Evolutionary conservation across 1,140 invertebrate species (phyloP).

Genomic region (Aphis gossypii): DNA sequence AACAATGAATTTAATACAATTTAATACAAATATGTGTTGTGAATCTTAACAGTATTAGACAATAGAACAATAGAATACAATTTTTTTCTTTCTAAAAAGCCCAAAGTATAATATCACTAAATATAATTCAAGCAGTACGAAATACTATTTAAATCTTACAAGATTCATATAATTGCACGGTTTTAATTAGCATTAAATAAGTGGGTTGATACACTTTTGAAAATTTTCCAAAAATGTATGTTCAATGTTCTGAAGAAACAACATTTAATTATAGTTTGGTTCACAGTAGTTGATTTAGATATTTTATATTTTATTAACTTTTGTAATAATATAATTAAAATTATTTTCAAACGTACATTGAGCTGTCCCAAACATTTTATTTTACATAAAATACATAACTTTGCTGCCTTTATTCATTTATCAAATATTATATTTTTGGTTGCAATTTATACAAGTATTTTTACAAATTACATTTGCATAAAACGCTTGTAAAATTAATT

Average conservation of each 20-base stretch:
- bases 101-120: neutral
- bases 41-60: neutral
- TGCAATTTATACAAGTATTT: neutral
- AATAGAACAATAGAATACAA: neutral
- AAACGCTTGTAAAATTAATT: slow-evolving; percentile 28
- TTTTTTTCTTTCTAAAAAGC: neutral
- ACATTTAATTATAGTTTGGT: slow-evolving; percentile 2
- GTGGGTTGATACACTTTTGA: neutral
- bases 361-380: neutral
- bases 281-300: neutral
- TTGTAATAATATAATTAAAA: neutral
- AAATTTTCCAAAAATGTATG: neutral
- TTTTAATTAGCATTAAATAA: neutral
- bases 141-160: neutral
- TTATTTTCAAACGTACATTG: neutral
- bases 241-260: neutral
- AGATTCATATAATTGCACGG: neutral
- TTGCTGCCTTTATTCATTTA: neutral
- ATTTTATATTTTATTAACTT: neutral
- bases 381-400: neutral
- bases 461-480: slow-evolving; percentile 37
- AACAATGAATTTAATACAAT: neutral
- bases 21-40: neutral
- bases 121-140: neutral
- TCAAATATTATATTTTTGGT: slow-evolving; percentile 17